phyloP scores from a whole-genome alignment of 1,140 invertebrate species.

The Nomia melanderi region DNA sequence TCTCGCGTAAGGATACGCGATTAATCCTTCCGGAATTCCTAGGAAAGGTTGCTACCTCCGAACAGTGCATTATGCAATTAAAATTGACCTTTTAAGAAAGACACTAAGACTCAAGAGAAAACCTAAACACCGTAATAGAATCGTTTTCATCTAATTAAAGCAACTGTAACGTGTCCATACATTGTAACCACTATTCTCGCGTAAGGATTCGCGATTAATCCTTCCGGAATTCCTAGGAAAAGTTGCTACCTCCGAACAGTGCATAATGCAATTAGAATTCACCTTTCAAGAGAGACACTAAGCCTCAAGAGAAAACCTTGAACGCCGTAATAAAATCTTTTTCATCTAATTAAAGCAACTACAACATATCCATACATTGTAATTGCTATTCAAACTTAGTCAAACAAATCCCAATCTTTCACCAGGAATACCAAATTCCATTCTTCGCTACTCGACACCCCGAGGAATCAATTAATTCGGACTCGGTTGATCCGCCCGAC shows the following conservation, averaged over 20 bases:
- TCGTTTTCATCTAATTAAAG: no score
- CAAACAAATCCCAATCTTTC: no score
- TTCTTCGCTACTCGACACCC: not conserved
- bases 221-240: not conserved
- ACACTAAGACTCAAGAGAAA: no score
- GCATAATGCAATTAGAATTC: slow-evolving; percentile 6
- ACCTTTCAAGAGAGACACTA: slow-evolving; percentile 16
- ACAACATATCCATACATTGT: no score
- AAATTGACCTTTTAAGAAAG: slow-evolving; percentile 21
- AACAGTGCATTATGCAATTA: not conserved
- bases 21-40: slow-evolving; percentile 11
- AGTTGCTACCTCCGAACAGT: not conserved
- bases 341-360: no score
- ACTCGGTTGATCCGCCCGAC: not conserved
- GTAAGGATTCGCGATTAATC: slow-evolving; percentile 21
- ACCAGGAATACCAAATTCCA: no score
- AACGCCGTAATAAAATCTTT: no score
- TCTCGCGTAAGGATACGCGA: not conserved
- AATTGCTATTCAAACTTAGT: no score
- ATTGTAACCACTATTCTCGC: no score
- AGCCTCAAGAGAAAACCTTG: no score
- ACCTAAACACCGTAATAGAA: no score
- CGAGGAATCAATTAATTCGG: not conserved
- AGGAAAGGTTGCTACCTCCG: not conserved
- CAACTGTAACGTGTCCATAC: no score